Conservation (phyloP, 2,113 vertebrate genomes). For the Eretmochelys imbricata region DNA sequence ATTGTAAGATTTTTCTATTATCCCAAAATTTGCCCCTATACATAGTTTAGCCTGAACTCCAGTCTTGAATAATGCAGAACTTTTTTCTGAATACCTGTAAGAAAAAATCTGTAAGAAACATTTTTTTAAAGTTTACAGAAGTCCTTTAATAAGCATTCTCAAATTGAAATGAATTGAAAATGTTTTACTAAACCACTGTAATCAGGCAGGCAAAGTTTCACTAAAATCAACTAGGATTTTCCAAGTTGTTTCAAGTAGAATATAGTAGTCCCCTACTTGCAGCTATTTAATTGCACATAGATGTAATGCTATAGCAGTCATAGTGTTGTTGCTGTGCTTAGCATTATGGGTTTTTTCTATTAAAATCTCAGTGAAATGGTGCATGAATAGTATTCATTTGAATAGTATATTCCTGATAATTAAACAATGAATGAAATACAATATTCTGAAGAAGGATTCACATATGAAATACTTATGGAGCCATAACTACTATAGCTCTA, state of each 20-base stretch:
- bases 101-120: conserved; percentile 40
- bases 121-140: not conserved
- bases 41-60: not conserved
- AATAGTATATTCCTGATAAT: not conserved
- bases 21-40: not conserved
- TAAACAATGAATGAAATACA: not conserved
- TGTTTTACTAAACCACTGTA: not conserved
- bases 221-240: not conserved
- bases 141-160: not conserved
- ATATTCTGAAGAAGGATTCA: fast-evolving
- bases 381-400: not conserved
- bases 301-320: not conserved
- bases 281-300: not conserved
- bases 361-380: not conserved
- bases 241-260: not conserved
- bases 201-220: not conserved
- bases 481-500: not conserved
- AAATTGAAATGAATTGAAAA: not conserved
- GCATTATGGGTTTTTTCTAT: not conserved
- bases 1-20: not conserved
- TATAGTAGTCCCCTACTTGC: not conserved
- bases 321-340: not conserved
- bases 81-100: conserved; percentile 64
- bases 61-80: not conserved
- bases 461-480: too few species aligned